Evolutionary conservation across 2,888 invertebrate genomes (phyloP).

Genomic region (Aspidiotus rigidus): DNA sequence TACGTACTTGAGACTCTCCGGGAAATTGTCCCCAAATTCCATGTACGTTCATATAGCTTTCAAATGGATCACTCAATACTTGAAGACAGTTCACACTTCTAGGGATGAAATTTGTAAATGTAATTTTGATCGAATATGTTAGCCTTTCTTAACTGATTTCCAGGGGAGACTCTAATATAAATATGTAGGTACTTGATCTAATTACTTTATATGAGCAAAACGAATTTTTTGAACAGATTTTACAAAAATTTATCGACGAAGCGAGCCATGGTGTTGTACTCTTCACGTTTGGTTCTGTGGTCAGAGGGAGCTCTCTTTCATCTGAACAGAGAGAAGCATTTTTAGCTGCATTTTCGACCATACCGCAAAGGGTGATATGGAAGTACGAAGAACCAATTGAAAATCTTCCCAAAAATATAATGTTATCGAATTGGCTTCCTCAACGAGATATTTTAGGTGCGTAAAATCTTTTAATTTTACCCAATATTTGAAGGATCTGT

Average conservation of each 20-base stretch:
- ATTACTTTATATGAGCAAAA: no score
- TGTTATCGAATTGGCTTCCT: slow-evolving; percentile 1
- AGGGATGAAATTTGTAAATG: no score
- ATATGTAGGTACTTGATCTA: no score
- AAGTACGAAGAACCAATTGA: background rate
- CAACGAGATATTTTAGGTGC: slow-evolving; percentile 3
- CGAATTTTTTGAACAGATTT: background rate
- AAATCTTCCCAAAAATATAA: background rate
- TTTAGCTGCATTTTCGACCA: background rate
- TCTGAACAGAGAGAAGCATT: background rate
- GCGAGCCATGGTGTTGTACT: slow-evolving; percentile 7
- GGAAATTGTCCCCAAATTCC: no score
- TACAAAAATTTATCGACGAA: slow-evolving; percentile 20
- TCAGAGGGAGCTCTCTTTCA: background rate
- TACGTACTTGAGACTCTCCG: no score
- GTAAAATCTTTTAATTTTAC: background rate
- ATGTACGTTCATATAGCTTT: no score
- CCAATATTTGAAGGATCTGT: no score
- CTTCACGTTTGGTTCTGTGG: slow-evolving; percentile 7
- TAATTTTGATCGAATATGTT: no score
- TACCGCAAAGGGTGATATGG: slow-evolving; percentile 16
- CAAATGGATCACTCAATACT: no score
- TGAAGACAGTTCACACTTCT: no score
- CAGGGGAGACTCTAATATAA: no score
- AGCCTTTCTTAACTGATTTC: no score